Evolutionary conservation across 1,140 invertebrate species (phyloP).

Genomic region (Temnothorax nylanderi): DNA sequence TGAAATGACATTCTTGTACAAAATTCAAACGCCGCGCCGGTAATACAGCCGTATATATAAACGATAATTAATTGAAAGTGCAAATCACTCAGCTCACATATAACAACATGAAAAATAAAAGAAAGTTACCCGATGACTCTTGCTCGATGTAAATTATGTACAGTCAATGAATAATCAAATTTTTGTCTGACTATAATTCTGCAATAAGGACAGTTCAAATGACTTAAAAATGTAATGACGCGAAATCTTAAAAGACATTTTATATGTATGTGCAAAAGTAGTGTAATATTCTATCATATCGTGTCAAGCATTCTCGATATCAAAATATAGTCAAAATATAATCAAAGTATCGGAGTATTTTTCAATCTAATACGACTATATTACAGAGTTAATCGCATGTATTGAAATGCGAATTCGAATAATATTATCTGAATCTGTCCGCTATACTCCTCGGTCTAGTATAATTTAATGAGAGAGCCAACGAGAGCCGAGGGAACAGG

Average conservation of each 20-base stretch:
- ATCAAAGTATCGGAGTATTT: not conserved
- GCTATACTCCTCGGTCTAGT: slow-evolving; percentile 12
- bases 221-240: slow-evolving; percentile 12
- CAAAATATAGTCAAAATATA: not conserved
- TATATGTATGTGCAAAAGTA: not conserved
- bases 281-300: not conserved
- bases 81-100: too few relatives aligned
- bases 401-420: not conserved
- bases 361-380: not conserved
- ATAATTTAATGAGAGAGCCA: slow-evolving; percentile 59
- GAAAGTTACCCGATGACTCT: too few relatives aligned
- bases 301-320: not conserved
- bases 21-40: too few relatives aligned
- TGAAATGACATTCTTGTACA: too few relatives aligned
- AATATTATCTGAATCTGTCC: slow-evolving; percentile 18
- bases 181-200: slow-evolving; percentile 14
- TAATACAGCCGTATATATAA: too few relatives aligned
- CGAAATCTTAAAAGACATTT: not conserved
- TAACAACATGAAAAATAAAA: too few relatives aligned
- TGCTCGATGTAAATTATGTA: slow-evolving; percentile 19
- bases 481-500: not conserved
- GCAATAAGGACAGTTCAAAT: not conserved
- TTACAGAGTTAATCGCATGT: slow-evolving; percentile 9
- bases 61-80: too few relatives aligned
- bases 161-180: not conserved